Conservation (phyloP, 2,888 invertebrate genomes). For the Tenthredo mesomela region DNA sequence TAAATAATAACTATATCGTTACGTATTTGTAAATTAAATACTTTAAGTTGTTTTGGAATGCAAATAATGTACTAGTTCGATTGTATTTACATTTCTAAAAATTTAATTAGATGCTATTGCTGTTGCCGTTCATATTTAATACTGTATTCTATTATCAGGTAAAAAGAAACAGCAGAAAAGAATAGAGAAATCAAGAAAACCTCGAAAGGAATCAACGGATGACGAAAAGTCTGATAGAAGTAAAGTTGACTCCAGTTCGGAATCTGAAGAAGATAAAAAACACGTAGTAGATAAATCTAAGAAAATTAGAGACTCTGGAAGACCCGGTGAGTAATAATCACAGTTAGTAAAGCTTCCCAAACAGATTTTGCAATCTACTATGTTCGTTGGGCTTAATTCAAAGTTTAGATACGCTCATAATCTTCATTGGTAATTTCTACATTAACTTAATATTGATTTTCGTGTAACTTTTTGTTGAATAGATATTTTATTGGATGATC, state of each 20-base stretch:
- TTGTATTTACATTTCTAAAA: background rate
- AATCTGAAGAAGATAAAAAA: slow-evolving; percentile 79
- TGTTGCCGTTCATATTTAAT: background rate
- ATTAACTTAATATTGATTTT: background rate
- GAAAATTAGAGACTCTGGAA: slow-evolving; percentile 68
- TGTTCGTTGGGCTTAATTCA: background rate
- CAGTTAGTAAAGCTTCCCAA: background rate
- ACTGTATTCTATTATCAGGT: slow-evolving; percentile 57
- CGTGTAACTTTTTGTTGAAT: background rate
- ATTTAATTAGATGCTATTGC: background rate
- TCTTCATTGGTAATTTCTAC: background rate
- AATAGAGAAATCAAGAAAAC: slow-evolving; percentile 70
- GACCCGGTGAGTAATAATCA: slow-evolving; percentile 64
- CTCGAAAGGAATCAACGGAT: slow-evolving; percentile 75
- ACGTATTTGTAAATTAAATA: background rate
- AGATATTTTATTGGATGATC: slow-evolving; percentile 73
- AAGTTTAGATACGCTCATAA: background rate
- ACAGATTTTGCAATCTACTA: background rate
- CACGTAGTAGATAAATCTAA: slow-evolving; percentile 71
- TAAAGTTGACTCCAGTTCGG: slow-evolving; percentile 80
- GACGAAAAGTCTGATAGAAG: slow-evolving; percentile 80
- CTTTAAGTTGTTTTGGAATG: background rate
- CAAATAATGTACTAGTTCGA: background rate
- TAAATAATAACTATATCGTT: background rate
- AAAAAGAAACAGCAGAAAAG: slow-evolving; percentile 73